Evolutionary conservation across 2,888 invertebrate species (phyloP).

Genomic region (Bellardia bayeri): DNA sequence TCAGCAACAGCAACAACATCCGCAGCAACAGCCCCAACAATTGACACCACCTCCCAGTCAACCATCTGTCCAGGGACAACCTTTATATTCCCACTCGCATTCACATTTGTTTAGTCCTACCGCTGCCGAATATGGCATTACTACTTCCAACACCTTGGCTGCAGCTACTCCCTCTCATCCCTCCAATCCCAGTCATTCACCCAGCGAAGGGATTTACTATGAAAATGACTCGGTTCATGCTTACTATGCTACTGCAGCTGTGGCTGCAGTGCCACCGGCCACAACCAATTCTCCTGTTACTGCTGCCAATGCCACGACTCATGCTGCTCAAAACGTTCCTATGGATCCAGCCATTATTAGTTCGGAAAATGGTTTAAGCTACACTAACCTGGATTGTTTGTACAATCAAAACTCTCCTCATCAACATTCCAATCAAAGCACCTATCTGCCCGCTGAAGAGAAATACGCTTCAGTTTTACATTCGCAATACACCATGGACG

Average conservation of each 20-base stretch:
- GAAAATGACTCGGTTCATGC: conserved; percentile 83
- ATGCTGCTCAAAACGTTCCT: conserved; percentile 74
- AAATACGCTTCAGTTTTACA: conserved; percentile 86
- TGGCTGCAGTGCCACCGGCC: conserved; percentile 79
- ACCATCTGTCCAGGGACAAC: conserved; percentile 74
- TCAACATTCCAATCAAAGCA: conserved; percentile 80
- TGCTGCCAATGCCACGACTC: conserved; percentile 77
- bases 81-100: conserved; percentile 79
- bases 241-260: conserved; percentile 82
- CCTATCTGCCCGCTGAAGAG: conserved; percentile 78
- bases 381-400: conserved; percentile 93
- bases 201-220: conserved; percentile 83
- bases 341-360: conserved; percentile 89
- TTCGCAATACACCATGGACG: conserved; percentile 85
- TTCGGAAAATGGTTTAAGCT: conserved; percentile 94
- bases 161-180: conserved; percentile 81
- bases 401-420: conserved; percentile 85
- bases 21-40: conserved; percentile 73
- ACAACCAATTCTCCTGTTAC: conserved; percentile 79
- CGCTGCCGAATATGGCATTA: conserved; percentile 84
- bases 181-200: conserved; percentile 82
- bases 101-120: conserved; percentile 84
- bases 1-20: conserved; percentile 74
- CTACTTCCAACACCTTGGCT: conserved; percentile 79
- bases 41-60: conserved; percentile 76